A percentile compares a stretch with the other conserved stretches of the same genome.
Evolutionary conservation across 64 coral and sea anemone genomes (phyloP).

Genomic region (Montipora capricornis): DNA sequence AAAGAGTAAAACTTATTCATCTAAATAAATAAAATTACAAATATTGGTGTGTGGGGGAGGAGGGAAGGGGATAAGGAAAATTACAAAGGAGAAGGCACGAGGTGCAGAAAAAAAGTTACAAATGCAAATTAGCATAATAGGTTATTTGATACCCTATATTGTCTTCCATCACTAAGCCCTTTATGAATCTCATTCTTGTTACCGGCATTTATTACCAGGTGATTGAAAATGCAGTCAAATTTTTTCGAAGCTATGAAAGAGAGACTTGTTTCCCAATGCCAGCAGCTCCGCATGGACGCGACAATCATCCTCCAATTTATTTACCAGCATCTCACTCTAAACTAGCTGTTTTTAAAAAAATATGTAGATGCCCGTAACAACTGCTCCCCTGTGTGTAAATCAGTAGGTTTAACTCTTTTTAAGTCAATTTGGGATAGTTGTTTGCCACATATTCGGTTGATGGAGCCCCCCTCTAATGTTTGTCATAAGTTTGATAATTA

Average conservation of each 20-base stretch:
- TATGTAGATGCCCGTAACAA: not conserved
- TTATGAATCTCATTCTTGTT: not conserved
- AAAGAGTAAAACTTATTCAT: not conserved
- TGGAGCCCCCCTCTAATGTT: not conserved
- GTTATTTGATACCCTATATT: not conserved
- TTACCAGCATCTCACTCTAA: not conserved
- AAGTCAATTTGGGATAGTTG: not conserved
- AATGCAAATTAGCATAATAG: no score
- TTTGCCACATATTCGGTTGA: not conserved
- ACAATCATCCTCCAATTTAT: not conserved
- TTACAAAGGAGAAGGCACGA: no score
- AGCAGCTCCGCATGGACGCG: not conserved
- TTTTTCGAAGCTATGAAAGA: not conserved
- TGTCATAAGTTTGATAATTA: conserved; percentile 7
- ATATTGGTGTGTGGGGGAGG: not conserved
- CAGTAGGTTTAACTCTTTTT: not conserved
- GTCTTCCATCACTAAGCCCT: not conserved
- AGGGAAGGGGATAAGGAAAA: not conserved
- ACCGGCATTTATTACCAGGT: not conserved
- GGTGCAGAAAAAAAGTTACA: no score
- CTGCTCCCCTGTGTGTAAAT: not conserved
- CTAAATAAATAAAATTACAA: not conserved
- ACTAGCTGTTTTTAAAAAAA: not conserved
- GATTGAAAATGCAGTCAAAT: conserved; percentile 3
- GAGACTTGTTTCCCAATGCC: not conserved